Evolutionary conservation across 2,797 vertebrate genomes (phyloP).

Genomic region (Coreius guichenoti): DNA sequence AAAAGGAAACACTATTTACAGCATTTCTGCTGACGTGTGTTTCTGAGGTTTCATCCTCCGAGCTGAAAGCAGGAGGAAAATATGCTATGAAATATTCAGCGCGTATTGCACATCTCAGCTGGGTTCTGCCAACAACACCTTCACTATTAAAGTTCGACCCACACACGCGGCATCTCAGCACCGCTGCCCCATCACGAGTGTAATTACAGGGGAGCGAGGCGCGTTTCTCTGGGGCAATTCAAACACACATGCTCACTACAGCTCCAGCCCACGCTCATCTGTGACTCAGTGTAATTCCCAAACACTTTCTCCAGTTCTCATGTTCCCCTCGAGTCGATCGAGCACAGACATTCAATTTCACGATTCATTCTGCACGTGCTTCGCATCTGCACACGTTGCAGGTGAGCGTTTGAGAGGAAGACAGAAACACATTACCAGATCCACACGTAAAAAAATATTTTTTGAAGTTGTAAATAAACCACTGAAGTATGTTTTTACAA

Average conservation of each 20-base stretch:
- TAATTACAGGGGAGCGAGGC: constrained; percentile 32
- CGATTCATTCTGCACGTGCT: constrained; percentile 25
- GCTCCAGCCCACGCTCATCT: constrained; percentile 10
- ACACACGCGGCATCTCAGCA: background rate
- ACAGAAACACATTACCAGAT: background rate
- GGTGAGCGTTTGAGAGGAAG: background rate
- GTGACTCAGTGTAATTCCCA: constrained; percentile 25
- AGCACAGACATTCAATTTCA: constrained; percentile 30
- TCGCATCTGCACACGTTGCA: background rate
- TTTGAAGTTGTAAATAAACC: too few species aligned
- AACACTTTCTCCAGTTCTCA: constrained; percentile 15
- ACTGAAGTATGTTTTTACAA: too few species aligned
- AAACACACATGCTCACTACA: constrained; percentile 27
- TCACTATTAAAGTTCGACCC: constrained; percentile 28
- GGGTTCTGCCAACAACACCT: constrained; percentile 36
- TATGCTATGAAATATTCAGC: constrained; percentile 33
- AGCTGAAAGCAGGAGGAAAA: constrained; percentile 6
- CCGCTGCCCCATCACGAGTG: constrained; percentile 16
- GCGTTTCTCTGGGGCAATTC: constrained; percentile 20
- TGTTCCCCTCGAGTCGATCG: constrained; percentile 2
- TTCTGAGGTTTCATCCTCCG: background rate
- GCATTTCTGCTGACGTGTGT: background rate
- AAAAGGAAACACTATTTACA: constrained; percentile 20
- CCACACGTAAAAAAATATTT: too few species aligned
- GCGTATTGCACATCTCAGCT: constrained; percentile 11